Base-by-base conservation (phyloP, 1,140 invertebrate species). In the Latrodectus geometricus region DNA sequence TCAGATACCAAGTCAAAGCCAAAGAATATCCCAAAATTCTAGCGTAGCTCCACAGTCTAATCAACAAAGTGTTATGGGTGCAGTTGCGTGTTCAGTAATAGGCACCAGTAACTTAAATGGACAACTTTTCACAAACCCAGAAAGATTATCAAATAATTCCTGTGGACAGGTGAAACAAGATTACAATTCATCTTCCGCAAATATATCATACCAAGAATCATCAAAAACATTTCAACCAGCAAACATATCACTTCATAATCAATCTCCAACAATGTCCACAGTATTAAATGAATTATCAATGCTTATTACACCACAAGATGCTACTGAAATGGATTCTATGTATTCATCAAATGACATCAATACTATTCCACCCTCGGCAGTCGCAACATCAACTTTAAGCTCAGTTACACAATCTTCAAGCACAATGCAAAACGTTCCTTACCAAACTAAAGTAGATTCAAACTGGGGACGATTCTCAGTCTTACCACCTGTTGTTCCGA, bases 301-400 rank as follows among this genome's bases (percentile, higher is more conserved):
- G 68, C 74, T 87, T 23, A 73, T 87, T n/a, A 68, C 77, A 21
- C 76, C 79, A 4, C 73, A 74, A 15, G 49, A 69, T 73, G 56
- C 12, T 72, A 14, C 17, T 11, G 17, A 21, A 14, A 20, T 76
- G 35, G 74, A 73, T 61, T 8, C 17, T 8, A 1, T 17, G 11
- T 61, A 11, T 69, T 49, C n/a, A 86, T 86, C 12, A 88, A 84
- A 21, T 90, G 89, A 65, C 90, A 88, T 83, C n/a, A 76, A 76
- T 77, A 69, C 50, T 20, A 65, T 21, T 48, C 8, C 48, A 21
- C 21, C 68, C 14, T 23, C 75, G 0, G 56, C 56, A 14, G 17
- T 49, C 7, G 70, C 50, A 4, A 48, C 54, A 15, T 15, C 61
- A 21, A 72, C 83, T 14, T n/a, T 74, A 54, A 78, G 73, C 4